Evolutionary conservation across 92 coral and sea anemone genomes (phyloP), one percentile per base, ranked within the genome.

Genomic region (Phenganax subtilis): DNA sequence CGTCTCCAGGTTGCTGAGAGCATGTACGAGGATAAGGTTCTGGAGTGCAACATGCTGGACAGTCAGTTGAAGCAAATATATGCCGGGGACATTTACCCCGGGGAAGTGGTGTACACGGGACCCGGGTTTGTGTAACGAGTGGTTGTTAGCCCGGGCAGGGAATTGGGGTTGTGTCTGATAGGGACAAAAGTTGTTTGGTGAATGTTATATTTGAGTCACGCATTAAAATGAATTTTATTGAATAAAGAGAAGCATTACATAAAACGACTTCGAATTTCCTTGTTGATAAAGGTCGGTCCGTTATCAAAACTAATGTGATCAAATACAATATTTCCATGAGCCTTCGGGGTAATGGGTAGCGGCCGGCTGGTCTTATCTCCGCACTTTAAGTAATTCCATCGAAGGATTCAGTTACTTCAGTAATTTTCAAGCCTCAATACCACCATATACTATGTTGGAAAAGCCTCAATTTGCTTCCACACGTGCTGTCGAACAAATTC

Each of bases 11-110:
- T 90, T 74, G 97, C 97, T 61, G 97, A 94, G 67, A 89, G 87
- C 77, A 86, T 94, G 76, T 94, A 92, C 89, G 92, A 91, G 72
- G 98, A 94, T 66, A 94, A 94, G 82, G 57, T 92, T 86, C 89
- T 90, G 51, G 98, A 94, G 85, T 91, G 97, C 74, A 91, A 89
- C 57, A 79, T 92, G 77, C 87, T 94, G 75, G 97, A 91, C 72
- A 87, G 90, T n/a, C 98, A 94, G 75, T 88, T 94, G 55, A 92
- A 91, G 75, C 98, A 94, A 76, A 63, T 94, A 57, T 78, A 44
- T 61, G 37, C 5, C 82, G 82, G 82, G 71, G 82, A 64, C 16
- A 67, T 61, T 29, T 61, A 61, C 31, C 44, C 71, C 12, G 72
- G 57, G 14, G 82, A 78, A 51, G 72, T 78, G 27, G 60, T 56